phyloP scores from a whole-genome alignment of 2,888 invertebrate genomes.

The Merodon equestris region DNA sequence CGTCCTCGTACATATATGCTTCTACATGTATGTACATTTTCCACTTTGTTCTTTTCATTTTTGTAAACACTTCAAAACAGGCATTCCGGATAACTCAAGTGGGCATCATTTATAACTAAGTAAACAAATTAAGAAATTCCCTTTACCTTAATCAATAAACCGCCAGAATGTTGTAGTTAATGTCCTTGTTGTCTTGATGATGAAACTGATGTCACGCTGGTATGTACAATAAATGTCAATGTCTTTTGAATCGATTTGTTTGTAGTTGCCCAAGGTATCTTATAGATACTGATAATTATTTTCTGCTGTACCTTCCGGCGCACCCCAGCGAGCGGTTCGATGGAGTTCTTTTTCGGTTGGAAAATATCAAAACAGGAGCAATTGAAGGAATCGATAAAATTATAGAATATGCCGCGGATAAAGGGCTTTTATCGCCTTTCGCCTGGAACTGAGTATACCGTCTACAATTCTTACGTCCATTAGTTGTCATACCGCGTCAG shows the following conservation, averaged over 20 bases:
- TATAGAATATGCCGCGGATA: slow-evolving; percentile 89
- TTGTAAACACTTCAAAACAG: neutral
- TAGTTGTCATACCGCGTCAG: slow-evolving; percentile 97
- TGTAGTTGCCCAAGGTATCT: slow-evolving; percentile 59
- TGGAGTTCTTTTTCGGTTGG: slow-evolving; percentile 85
- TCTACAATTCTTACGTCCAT: slow-evolving; percentile 96
- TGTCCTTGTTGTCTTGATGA: slow-evolving; percentile 27
- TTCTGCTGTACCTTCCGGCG: slow-evolving; percentile 78
- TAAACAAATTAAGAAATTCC: slow-evolving; percentile 41
- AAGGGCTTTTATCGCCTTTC: slow-evolving; percentile 88
- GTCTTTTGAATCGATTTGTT: slow-evolving; percentile 47
- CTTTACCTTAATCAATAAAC: slow-evolving; percentile 53
- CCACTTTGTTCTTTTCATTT: too few relatives aligned
- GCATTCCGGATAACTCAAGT: slow-evolving; percentile 2
- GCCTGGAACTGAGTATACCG: slow-evolving; percentile 89
- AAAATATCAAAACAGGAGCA: slow-evolving; percentile 87
- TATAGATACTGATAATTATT: slow-evolving; percentile 87
- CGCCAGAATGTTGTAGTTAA: slow-evolving; percentile 38
- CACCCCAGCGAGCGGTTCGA: slow-evolving; percentile 83
- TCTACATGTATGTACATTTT: too few relatives aligned
- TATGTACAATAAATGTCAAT: slow-evolving; percentile 39
- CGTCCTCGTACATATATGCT: slow-evolving; percentile 4
- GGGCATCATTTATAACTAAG: slow-evolving; percentile 20
- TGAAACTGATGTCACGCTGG: too few relatives aligned
- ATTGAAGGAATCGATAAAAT: slow-evolving; percentile 91